Percentiles rank a stretch among this genome's conserved stretches.
Conservation (phyloP, 2,888 invertebrate species). For the Scaptomyza polygonia region DNA sequence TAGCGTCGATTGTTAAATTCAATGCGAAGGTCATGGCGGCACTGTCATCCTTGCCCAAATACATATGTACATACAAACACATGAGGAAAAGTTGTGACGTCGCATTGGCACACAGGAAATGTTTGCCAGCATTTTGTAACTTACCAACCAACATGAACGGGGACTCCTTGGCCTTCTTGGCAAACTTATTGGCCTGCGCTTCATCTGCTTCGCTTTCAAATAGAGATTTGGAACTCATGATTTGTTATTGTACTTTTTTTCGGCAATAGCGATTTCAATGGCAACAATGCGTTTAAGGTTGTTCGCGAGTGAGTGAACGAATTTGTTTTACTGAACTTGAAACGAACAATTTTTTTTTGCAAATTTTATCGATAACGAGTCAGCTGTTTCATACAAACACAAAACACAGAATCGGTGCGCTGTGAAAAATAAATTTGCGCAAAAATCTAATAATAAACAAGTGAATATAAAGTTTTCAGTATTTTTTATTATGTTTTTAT, state of each 20-base stretch:
- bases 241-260: conserved; percentile 1
- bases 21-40: conserved; percentile 53
- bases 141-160: conserved; percentile 90
- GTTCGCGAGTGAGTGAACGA: conserved; percentile 18
- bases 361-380: conserved; percentile 21
- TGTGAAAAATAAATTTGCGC: too few species aligned
- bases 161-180: conserved; percentile 89
- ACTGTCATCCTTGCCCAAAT: conserved; percentile 26
- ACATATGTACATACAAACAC: background rate
- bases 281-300: conserved; percentile 3
- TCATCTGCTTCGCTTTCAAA: conserved; percentile 79
- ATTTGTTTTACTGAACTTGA: conserved; percentile 32
- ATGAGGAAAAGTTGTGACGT: conserved; percentile 44
- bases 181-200: conserved; percentile 84
- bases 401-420: background rate
- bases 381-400: conserved; percentile 13
- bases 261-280: conserved; percentile 3
- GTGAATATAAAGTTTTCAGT: background rate
- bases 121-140: conserved; percentile 54
- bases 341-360: conserved; percentile 5
- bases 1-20: conserved; percentile 2
- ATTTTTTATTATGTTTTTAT: background rate
- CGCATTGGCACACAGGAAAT: conserved; percentile 15
- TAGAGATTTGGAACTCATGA: conserved; percentile 75
- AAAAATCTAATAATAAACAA: background rate